These are phyloP conservation scores for Aphelinus certus DNA, from an alignment of 1,140 invertebrate species.

Conservation along the genomic window DNA sequence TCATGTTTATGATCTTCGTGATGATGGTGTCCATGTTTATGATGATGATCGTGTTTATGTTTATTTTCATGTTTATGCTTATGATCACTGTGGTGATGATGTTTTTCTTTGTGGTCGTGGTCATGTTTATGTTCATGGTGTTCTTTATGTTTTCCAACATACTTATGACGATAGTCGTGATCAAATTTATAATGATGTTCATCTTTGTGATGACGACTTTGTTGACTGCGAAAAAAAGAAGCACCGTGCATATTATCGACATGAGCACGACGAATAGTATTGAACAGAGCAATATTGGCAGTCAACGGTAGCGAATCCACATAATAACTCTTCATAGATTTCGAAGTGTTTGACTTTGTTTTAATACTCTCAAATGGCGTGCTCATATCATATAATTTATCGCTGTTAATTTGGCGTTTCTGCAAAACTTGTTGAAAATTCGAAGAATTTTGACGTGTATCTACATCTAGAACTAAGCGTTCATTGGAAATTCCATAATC, in stretches of 20 bases:
- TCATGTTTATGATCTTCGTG: conserved; percentile 18
- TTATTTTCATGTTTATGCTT: conserved; percentile 8
- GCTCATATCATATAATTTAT: too few species aligned
- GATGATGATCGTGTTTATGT: conserved; percentile 15
- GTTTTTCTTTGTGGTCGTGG: conserved; percentile 12
- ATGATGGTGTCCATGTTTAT: conserved; percentile 30
- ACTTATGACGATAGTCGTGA: conserved; percentile 21
- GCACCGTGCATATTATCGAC: conserved; percentile 13
- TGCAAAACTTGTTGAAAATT: not conserved
- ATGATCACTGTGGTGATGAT: conserved; percentile 13
- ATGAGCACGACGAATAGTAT: not conserved
- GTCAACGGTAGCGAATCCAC: too few species aligned
- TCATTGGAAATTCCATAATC: conserved; percentile 14
- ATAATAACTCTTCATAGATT: too few species aligned
- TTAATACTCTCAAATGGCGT: too few species aligned
- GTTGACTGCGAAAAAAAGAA: not conserved
- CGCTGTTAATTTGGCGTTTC: conserved; percentile 1
- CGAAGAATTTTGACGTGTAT: not conserved
- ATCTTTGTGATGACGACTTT: not conserved
- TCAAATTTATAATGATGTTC: conserved; percentile 19
- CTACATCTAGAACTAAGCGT: too few species aligned
- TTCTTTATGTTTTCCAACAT: not conserved
- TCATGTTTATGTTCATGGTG: conserved; percentile 18
- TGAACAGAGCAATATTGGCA: too few species aligned
- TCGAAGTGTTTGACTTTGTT: too few species aligned